phyloP scores from a whole-genome alignment of 2,113 vertebrate genomes.

The Tetraodon nigroviridis region DNA sequence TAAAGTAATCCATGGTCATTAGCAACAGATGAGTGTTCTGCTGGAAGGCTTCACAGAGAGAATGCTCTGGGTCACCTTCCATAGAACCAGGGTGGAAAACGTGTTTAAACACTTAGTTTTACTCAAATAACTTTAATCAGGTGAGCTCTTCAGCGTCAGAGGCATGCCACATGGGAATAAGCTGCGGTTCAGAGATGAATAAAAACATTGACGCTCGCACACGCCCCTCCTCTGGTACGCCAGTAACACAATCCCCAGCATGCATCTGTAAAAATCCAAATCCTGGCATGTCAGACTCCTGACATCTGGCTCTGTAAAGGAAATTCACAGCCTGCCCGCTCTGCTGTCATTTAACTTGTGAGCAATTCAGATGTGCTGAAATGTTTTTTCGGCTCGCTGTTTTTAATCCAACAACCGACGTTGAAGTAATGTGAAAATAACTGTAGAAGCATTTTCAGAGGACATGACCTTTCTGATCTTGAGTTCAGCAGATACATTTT shows the following conservation, averaged over 20 bases:
- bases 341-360: constrained; percentile 68
- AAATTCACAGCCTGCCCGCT: constrained; percentile 56
- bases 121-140: too few species aligned
- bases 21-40: constrained; percentile 62
- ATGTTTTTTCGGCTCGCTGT: constrained; percentile 31
- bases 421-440: constrained; percentile 48
- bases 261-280: constrained; percentile 47
- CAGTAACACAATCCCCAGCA: constrained; percentile 30
- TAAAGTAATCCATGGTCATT: constrained; percentile 72
- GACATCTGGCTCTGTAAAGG: constrained; percentile 71
- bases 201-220: not conserved
- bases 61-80: constrained; percentile 45
- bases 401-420: constrained; percentile 58
- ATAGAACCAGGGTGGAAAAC: constrained; percentile 25
- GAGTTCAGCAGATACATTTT: constrained; percentile 51
- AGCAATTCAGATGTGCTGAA: constrained; percentile 61
- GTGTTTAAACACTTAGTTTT: constrained; percentile 6
- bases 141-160: too few species aligned
- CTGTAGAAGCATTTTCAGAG: constrained; percentile 6
- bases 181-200: too few species aligned
- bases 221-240: constrained; percentile 12
- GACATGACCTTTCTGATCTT: constrained; percentile 28
- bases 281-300: constrained; percentile 44
- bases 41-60: constrained; percentile 50
- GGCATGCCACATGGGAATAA: too few species aligned